Base-by-base conservation (phyloP, 2,113 vertebrate genomes). In the Condylura cristata region DNA sequence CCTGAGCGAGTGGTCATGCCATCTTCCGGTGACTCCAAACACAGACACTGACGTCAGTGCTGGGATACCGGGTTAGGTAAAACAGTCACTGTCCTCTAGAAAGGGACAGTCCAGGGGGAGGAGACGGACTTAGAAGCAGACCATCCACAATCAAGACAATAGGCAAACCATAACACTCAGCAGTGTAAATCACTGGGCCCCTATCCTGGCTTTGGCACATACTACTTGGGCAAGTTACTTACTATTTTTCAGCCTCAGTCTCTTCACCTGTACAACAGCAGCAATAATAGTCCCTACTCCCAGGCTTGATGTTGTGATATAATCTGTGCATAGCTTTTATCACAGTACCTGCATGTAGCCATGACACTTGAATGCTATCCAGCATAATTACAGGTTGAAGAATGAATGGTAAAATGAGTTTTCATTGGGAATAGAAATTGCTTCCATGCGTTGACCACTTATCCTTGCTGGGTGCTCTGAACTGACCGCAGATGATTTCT, bases 291-390 rank as follows among this genome's bases (percentile, higher is more conserved):
- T 20, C 34, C 6, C 66, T 60, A 30, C 68, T 24, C 82, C 63
- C 17, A 41, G 46, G 34, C 46, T 56, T 79, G n/a, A 41, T 37
- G 26, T 34, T 63, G 76, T 28, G 46, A 20, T 3, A 1, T 24
- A 16, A 39, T 51, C 46, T n/a, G 46, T 10, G 37, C 46, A 71
- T 78, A 81, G 22, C 34, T 0, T 17, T 46, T 30, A 46, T 12
- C 39, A 26, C 12, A 26, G 60, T 48, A 12, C 18, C 37, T 32
- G 32, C 30, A 28, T 0, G 0, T 1, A 24, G 56, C 44, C 34
- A 6, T 48, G 44, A 8, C 34, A n/a, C 41, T 5, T 32, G n/a
- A 75, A 28, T 17, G 22, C 44, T 18, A 60, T 37, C 12, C 51
- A 16, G 46, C 65, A 32, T 39, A n/a, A 32, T 51, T 5, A 80